phyloP scores from a whole-genome alignment of 2,888 invertebrate genomes.

The Apodemia zela region DNA sequence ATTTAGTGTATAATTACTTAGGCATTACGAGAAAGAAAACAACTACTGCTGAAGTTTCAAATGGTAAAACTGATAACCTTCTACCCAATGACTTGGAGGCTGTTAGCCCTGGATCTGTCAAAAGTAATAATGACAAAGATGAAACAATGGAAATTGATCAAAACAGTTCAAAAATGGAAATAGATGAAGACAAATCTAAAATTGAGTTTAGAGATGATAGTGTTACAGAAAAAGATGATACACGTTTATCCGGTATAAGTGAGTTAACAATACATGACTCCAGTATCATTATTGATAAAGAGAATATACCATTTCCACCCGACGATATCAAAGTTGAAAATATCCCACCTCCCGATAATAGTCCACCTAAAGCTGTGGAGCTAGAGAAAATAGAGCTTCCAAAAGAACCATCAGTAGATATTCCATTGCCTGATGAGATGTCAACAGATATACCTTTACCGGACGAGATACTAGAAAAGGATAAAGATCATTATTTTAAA shows the following conservation, averaged over 20 bases:
- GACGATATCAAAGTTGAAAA: conserved; percentile 64
- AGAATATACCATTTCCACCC: conserved; percentile 49
- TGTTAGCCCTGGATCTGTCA: conserved; percentile 89
- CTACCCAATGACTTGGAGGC: conserved; percentile 89
- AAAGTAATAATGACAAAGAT: conserved; percentile 72
- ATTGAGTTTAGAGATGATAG: conserved; percentile 40
- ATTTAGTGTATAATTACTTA: conserved; percentile 92
- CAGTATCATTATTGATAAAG: conserved; percentile 50
- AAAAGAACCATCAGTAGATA: conserved; percentile 45
- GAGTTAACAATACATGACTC: conserved; percentile 54
- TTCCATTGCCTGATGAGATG: conserved; percentile 36
- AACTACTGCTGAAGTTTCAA: conserved; percentile 51
- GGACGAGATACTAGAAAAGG: conserved; percentile 44
- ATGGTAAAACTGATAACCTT: conserved; percentile 68
- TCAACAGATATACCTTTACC: conserved; percentile 52
- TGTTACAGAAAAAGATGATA: conserved; percentile 57
- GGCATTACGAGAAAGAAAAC: conserved; percentile 87
- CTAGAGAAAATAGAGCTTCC: conserved; percentile 59
- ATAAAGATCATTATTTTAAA: conserved; percentile 56
- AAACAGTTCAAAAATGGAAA: conserved; percentile 36
- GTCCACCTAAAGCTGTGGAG: conserved; percentile 60
- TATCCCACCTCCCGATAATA: conserved; percentile 49
- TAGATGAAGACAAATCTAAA: conserved; percentile 51
- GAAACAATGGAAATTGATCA: conserved; percentile 50
- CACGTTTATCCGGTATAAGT: conserved; percentile 74